A percentile compares a stretch with the other conserved stretches of the same genome.
Evolutionary conservation across 2,113 vertebrate species (phyloP).

Genomic region (Bubalus kerabau): DNA sequence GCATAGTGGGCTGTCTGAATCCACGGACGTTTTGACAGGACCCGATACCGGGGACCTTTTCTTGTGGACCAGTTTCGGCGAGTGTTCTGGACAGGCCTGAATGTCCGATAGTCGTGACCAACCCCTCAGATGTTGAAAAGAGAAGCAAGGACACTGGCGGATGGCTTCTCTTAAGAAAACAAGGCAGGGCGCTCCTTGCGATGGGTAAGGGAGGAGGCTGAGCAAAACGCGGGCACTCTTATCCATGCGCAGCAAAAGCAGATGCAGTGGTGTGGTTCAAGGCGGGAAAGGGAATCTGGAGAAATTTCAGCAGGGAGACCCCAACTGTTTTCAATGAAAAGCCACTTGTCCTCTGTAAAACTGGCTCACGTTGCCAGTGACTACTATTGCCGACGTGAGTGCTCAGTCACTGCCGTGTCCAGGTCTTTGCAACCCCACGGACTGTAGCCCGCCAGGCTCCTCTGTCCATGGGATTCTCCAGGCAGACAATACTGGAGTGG

Average conservation of each 20-base stretch:
- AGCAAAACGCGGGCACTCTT: not conserved
- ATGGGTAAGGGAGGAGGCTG: not conserved
- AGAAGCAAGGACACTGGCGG: not conserved
- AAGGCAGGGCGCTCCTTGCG: not conserved
- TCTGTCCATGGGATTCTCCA: not conserved
- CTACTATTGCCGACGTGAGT: not conserved
- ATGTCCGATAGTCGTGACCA: rapidly evolving
- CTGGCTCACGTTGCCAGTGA: not conserved
- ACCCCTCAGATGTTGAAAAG: not conserved
- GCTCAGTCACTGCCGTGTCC: not conserved
- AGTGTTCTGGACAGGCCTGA: not conserved
- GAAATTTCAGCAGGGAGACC: not conserved
- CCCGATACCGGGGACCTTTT: rapidly evolving
- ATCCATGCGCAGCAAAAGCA: not conserved
- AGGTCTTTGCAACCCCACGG: not conserved
- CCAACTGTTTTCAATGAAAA: not conserved
- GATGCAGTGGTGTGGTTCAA: not conserved
- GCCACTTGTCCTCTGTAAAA: not conserved
- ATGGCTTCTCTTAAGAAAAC: not conserved
- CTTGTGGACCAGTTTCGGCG: not conserved
- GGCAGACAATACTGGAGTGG: rapidly evolving
- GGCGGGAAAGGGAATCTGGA: not conserved
- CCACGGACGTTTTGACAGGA: rapidly evolving
- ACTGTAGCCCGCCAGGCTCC: not conserved
- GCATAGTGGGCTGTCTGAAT: not conserved